Conservation (phyloP, 2,888 invertebrate species). For the Timema podura region DNA sequence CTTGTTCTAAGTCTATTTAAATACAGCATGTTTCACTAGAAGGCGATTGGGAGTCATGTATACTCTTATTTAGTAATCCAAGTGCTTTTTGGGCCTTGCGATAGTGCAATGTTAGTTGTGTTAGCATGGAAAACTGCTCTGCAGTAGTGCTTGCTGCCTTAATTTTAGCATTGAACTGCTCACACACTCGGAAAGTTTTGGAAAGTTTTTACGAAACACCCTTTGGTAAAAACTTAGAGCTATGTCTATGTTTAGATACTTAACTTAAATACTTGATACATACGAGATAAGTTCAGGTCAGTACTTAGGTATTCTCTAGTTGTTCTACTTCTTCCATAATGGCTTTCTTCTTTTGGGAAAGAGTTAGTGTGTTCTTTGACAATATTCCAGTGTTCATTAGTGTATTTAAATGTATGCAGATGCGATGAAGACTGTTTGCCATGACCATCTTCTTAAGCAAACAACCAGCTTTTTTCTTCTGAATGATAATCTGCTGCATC, state of each 20-base stretch:
- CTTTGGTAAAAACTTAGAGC: slow-evolving; percentile 2
- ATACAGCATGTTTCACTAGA: slow-evolving; percentile 3
- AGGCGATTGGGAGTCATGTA: not conserved
- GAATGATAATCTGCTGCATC: not conserved
- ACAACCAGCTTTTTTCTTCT: not conserved
- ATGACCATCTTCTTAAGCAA: not conserved
- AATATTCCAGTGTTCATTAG: not conserved
- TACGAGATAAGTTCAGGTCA: not conserved
- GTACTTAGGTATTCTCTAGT: not conserved
- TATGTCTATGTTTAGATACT: not conserved
- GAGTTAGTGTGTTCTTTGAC: slow-evolving; percentile 11
- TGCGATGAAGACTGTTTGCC: not conserved
- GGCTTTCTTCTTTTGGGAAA: slow-evolving; percentile 1
- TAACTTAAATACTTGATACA: not conserved
- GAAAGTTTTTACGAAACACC: not conserved
- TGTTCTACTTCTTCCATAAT: no score
- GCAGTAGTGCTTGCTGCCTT: not conserved
- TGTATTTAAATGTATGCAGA: not conserved
- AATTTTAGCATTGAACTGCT: not conserved
- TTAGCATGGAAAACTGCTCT: not conserved
- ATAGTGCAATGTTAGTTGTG: no score
- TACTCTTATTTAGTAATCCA: not conserved
- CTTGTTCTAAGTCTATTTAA: no score
- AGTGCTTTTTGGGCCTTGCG: not conserved
- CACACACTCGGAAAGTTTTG: not conserved